Conservation (phyloP, 2,113 vertebrate species). For the Caranx ignobilis region DNA sequence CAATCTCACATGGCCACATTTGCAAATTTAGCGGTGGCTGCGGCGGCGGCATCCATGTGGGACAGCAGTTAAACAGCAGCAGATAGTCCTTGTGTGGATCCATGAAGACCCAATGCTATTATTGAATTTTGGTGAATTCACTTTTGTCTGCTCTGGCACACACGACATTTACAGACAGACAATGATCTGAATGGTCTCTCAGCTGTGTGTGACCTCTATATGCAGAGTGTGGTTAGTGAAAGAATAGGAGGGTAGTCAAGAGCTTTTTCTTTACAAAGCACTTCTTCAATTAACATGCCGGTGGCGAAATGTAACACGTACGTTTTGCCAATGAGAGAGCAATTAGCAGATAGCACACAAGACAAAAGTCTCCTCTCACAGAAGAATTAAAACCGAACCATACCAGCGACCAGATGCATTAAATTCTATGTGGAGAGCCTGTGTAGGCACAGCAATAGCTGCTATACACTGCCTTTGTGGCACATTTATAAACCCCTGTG, state of each 20-base stretch:
- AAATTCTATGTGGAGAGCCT: conserved; percentile 18
- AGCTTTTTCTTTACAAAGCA: conserved; percentile 8
- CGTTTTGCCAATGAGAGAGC: conserved; percentile 34
- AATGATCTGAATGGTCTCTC: conserved; percentile 15
- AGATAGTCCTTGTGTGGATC: conserved; percentile 8
- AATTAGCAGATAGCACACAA: conserved; percentile 44
- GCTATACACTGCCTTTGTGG: conserved; percentile 4
- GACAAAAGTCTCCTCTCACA: conserved; percentile 40
- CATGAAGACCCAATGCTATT: conserved; percentile 30
- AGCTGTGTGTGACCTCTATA: conserved; percentile 24
- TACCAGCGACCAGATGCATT: conserved; percentile 46
- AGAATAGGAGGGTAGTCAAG: conserved; percentile 10
- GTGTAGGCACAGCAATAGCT: conserved; percentile 24
- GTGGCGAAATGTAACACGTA: conserved; percentile 24
- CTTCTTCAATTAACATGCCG: conserved; percentile 44
- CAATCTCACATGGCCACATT: conserved; percentile 32
- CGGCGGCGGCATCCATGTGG: neutral
- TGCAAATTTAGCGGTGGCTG: conserved; percentile 22
- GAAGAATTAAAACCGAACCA: conserved; percentile 42
- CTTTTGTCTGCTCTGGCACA: conserved; percentile 7
- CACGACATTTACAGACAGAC: conserved; percentile 23
- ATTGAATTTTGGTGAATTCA: conserved; percentile 19
- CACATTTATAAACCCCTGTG: conserved; percentile 45
- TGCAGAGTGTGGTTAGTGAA: conserved; percentile 17
- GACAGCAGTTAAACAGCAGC: neutral